These are phyloP conservation scores for Metopia argyrocephala DNA, from an alignment of 2,888 invertebrate genomes.

Conservation along the genomic window DNA sequence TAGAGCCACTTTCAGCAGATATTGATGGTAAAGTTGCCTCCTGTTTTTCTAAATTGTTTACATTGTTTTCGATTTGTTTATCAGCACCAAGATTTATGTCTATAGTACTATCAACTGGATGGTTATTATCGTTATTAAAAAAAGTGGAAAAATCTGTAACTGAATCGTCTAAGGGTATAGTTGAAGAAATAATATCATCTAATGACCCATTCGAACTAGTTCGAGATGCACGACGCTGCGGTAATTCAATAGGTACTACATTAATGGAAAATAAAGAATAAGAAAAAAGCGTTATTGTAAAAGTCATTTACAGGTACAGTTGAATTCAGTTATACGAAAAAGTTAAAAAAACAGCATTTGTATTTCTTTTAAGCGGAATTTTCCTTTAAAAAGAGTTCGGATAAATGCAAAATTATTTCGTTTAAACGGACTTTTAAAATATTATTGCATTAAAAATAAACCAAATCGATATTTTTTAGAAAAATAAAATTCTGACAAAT, in stretches of 20 bases:
- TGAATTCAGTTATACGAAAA: too few relatives aligned
- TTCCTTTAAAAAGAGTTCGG: too few relatives aligned
- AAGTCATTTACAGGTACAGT: too few relatives aligned
- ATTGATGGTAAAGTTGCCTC: neutral
- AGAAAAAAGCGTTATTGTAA: too few relatives aligned
- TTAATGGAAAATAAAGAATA: neutral
- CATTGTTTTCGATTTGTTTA: neutral
- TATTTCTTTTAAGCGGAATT: too few relatives aligned
- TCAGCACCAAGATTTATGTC: conserved; percentile 9
- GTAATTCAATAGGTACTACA: conserved; percentile 66
- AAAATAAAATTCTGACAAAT: too few relatives aligned
- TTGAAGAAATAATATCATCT: conserved; percentile 36
- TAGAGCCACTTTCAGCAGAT: conserved; percentile 27
- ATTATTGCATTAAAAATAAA: too few relatives aligned
- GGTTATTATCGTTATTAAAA: conserved; percentile 9
- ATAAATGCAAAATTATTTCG: too few relatives aligned
- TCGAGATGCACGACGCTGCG: conserved; percentile 64
- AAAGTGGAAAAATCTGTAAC: neutral
- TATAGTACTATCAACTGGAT: neutral
- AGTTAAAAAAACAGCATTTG: too few relatives aligned
- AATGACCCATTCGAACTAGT: conserved; percentile 58
- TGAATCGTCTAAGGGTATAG: neutral
- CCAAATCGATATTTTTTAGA: too few relatives aligned
- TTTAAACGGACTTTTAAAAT: too few relatives aligned
- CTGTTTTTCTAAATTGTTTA: neutral